Conservation (phyloP, 2,888 invertebrate genomes). For the Synanthedon vespiformis region DNA sequence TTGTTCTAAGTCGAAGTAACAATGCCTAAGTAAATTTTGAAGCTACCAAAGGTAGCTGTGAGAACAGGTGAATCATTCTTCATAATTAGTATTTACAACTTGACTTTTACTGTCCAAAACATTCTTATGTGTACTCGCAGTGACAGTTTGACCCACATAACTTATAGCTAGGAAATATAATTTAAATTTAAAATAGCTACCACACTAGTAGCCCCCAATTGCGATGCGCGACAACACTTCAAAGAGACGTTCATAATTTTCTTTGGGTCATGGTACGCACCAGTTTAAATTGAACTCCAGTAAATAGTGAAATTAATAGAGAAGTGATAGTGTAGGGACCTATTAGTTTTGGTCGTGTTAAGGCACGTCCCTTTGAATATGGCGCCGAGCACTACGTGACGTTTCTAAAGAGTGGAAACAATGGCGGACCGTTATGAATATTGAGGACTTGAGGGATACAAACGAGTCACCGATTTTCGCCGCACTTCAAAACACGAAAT, state of each 20-base stretch:
- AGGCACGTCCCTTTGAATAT: constrained; percentile 57
- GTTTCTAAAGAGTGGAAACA: constrained; percentile 54
- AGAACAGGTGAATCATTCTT: background rate
- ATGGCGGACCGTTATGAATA: constrained; percentile 62
- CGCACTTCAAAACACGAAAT: constrained; percentile 19
- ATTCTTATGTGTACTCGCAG: constrained; percentile 22
- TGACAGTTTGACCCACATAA: constrained; percentile 23
- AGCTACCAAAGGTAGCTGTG: no score
- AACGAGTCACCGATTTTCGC: constrained; percentile 43
- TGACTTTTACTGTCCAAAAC: constrained; percentile 6
- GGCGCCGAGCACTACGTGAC: constrained; percentile 58
- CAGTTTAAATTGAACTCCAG: constrained; percentile 28
- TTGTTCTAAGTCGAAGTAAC: no score
- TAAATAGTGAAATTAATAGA: constrained; percentile 15
- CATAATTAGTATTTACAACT: background rate
- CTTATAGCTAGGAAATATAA: constrained; percentile 13
- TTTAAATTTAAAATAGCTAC: background rate
- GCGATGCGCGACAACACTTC: constrained; percentile 30
- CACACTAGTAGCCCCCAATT: constrained; percentile 33
- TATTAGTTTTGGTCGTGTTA: constrained; percentile 34
- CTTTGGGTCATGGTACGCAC: constrained; percentile 54
- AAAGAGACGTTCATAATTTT: constrained; percentile 50
- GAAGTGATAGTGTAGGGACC: constrained; percentile 27
- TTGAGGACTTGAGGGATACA: constrained; percentile 45
- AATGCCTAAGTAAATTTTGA: no score